A percentile compares a stretch with the other conserved stretches of the same genome.
These are phyloP conservation scores for Centropyge bicolor DNA, from an alignment of 2,797 vertebrate species.

Conservation along the genomic window DNA sequence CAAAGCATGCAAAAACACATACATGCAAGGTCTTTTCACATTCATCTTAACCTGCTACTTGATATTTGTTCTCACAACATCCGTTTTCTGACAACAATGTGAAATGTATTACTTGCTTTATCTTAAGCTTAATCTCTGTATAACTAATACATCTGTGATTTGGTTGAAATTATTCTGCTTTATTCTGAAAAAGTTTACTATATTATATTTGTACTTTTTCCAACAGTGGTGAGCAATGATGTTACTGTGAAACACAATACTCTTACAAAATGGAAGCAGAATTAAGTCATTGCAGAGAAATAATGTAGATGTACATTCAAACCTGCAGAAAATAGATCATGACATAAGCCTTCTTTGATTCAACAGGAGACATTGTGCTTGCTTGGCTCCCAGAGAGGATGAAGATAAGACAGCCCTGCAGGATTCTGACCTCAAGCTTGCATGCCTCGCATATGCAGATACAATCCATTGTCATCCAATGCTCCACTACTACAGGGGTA, in stretches of 20 bases:
- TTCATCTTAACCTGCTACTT: background rate
- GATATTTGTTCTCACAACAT: background rate
- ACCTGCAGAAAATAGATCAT: constrained; percentile 48
- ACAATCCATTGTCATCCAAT: constrained; percentile 3
- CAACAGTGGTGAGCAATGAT: background rate
- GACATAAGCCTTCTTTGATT: background rate
- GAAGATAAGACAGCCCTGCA: background rate
- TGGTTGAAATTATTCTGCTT: background rate
- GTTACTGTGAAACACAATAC: background rate
- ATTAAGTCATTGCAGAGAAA: background rate
- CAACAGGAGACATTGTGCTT: background rate
- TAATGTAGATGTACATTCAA: constrained; percentile 16
- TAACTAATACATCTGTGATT: background rate
- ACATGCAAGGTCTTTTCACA: background rate
- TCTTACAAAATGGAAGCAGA: background rate
- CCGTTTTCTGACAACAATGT: background rate
- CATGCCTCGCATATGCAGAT: constrained; percentile 1
- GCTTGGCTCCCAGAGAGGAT: constrained; percentile 5
- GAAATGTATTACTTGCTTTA: background rate
- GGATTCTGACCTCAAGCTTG: background rate
- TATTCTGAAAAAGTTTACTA: background rate
- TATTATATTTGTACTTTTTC: background rate
- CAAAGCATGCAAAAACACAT: background rate
- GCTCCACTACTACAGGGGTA: background rate
- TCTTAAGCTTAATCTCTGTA: background rate